These are phyloP conservation scores for Aphelenchoides besseyi DNA, from an alignment of 1,140 invertebrate species.

Conservation along the genomic window DNA sequence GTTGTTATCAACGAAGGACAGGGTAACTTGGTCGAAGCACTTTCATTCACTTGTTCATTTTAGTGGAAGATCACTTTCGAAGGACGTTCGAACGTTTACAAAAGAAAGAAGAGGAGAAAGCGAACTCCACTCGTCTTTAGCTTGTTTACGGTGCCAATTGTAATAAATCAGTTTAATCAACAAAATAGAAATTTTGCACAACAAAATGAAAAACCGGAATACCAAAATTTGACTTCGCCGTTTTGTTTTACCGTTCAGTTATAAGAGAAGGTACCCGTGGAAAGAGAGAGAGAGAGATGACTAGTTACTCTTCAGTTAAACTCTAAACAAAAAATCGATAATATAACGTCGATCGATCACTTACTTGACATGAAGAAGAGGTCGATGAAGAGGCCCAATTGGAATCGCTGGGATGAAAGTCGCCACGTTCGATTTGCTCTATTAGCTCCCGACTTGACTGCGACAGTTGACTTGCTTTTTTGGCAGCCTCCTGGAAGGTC, in stretches of 20 bases:
- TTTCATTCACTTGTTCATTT: background rate
- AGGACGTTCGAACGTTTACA: background rate
- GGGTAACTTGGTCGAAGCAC: conserved; percentile 17
- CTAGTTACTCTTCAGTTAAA: background rate
- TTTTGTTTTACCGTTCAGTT: background rate
- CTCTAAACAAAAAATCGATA: background rate
- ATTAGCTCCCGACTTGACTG: conserved; percentile 9
- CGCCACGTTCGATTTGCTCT: conserved; percentile 3
- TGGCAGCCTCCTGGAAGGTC: background rate
- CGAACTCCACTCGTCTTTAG: background rate
- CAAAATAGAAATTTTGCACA: background rate
- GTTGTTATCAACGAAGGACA: conserved; percentile 30
- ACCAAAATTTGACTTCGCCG: background rate
- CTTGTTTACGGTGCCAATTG: background rate
- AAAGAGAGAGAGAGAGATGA: background rate
- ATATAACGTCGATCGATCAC: background rate
- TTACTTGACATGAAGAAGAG: conserved; percentile 23
- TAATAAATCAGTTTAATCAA: background rate
- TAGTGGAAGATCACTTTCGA: conserved; percentile 15
- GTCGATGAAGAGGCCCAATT: conserved; percentile 15
- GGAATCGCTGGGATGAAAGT: conserved; percentile 9
- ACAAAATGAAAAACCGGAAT: background rate
- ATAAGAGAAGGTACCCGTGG: background rate
- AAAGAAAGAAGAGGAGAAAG: background rate
- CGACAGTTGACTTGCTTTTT: background rate